Percentiles rank a stretch among this genome's conserved stretches.
These are phyloP conservation scores for Drosophila mimica DNA, from an alignment of 2,888 invertebrate species.

Conservation along the genomic window DNA sequence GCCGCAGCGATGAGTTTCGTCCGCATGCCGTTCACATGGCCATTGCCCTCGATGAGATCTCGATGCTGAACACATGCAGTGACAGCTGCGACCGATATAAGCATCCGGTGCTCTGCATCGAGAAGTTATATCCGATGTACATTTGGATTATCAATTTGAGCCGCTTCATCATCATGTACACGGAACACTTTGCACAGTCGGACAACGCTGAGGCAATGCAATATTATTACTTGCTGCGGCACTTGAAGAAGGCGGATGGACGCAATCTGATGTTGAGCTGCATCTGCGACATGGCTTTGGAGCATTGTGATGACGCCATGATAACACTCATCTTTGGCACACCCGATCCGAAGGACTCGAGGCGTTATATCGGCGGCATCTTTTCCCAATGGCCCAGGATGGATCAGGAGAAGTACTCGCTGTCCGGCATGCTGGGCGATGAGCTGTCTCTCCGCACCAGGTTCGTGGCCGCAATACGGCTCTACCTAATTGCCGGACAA, in stretches of 20 bases:
- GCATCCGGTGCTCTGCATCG: constrained; percentile 87
- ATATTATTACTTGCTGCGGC: constrained; percentile 90
- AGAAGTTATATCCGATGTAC: constrained; percentile 87
- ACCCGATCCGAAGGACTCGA: constrained; percentile 87
- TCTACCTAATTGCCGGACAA: constrained; percentile 95
- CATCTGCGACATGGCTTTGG: constrained; percentile 92
- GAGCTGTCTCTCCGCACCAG: constrained; percentile 93
- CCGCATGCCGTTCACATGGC: constrained; percentile 97
- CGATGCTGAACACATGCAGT: constrained; percentile 91
- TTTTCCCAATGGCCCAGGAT: constrained; percentile 91
- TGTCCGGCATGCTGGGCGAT: constrained; percentile 89
- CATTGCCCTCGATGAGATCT: constrained; percentile 93
- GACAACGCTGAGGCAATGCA: constrained; percentile 96
- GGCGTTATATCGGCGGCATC: constrained; percentile 86
- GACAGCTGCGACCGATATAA: constrained; percentile 86
- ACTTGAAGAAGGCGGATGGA: constrained; percentile 91
- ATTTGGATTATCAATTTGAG: constrained; percentile 94
- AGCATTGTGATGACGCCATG: constrained; percentile 90
- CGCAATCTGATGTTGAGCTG: constrained; percentile 94
- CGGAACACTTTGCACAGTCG: constrained; percentile 94
- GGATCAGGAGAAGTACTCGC: constrained; percentile 87
- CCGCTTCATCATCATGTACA: constrained; percentile 94
- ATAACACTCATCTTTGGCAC: constrained; percentile 89
- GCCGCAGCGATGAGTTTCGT: constrained; percentile 89
- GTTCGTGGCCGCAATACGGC: constrained; percentile 95